These are phyloP conservation scores for Sphyrna mokarran DNA, from an alignment of 2,113 vertebrate species.

Conservation along the genomic window DNA sequence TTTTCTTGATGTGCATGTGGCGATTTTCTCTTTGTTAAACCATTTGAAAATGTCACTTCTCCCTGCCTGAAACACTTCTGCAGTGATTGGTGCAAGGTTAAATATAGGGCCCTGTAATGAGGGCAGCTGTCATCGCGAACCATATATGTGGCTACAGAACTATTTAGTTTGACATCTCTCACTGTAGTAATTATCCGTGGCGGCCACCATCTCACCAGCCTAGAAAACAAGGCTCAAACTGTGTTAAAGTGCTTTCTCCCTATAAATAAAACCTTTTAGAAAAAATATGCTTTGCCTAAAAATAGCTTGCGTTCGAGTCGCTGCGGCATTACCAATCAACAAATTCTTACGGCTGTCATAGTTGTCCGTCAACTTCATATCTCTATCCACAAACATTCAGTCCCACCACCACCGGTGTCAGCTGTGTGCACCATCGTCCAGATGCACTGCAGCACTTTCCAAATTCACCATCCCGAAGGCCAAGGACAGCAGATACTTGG, in stretches of 20 bases:
- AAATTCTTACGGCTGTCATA: neutral
- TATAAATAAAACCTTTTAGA: neutral
- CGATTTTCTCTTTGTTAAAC: constrained; percentile 24
- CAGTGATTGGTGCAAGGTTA: constrained; percentile 17
- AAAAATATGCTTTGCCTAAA: neutral
- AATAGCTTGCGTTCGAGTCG: neutral
- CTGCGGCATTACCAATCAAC: neutral
- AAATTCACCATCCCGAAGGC: too few relatives aligned
- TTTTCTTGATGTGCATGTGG: neutral
- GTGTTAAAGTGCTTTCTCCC: neutral
- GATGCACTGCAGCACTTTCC: too few relatives aligned
- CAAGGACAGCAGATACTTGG: too few relatives aligned
- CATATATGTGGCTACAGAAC: too few relatives aligned
- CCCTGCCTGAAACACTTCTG: neutral
- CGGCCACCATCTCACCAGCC: neutral
- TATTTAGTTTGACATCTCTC: neutral
- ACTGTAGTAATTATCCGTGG: neutral
- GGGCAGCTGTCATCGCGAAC: neutral
- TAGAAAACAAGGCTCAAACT: neutral
- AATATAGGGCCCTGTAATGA: neutral
- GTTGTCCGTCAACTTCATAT: neutral
- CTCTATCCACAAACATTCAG: too few relatives aligned
- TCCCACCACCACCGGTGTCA: too few relatives aligned
- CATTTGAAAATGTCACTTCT: constrained; percentile 21
- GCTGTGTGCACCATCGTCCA: too few relatives aligned